phyloP scores from a whole-genome alignment of 53 echinoderm and acorn worm species.

The Apostichopus leukothele region DNA sequence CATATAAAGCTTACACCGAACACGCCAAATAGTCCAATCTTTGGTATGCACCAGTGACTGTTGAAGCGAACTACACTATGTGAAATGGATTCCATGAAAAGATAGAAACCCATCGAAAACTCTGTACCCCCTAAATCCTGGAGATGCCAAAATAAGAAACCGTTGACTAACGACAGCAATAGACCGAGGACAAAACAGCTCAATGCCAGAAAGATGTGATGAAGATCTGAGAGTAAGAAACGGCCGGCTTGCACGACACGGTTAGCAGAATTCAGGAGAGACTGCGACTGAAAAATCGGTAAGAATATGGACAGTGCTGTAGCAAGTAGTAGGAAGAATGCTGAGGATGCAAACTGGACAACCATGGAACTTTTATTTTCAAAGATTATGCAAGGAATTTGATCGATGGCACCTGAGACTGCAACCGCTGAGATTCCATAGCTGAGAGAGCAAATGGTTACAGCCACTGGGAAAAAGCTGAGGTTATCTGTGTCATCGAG shows the following conservation, averaged over 20 bases:
- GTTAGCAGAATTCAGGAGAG: conserved; percentile 65
- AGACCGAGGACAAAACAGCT: conserved; percentile 69
- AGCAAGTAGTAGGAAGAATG: conserved; percentile 53
- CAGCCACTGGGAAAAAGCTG: not conserved
- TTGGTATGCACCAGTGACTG: conserved; percentile 59
- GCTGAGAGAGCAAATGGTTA: conserved; percentile 17
- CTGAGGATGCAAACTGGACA: conserved; percentile 5
- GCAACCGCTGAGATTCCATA: conserved; percentile 25
- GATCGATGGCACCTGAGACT: conserved; percentile 18
- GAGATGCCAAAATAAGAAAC: conserved; percentile 88
- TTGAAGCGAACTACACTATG: conserved; percentile 68
- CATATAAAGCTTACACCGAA: conserved; percentile 60
- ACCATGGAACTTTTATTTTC: conserved; percentile 17
- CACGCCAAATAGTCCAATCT: conserved; percentile 63
- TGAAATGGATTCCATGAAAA: conserved; percentile 60
- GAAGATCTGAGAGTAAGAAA: conserved; percentile 62
- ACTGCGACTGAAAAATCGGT: conserved; percentile 62
- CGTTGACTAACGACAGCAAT: conserved; percentile 61
- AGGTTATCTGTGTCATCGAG: conserved; percentile 43
- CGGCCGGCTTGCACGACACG: conserved; percentile 65
- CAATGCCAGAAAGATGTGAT: conserved; percentile 60
- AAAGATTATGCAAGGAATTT: conserved; percentile 21
- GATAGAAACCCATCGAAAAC: conserved; percentile 69
- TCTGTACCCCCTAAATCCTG: conserved; percentile 81
- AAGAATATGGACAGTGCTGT: conserved; percentile 72